phyloP scores from a whole-genome alignment of 1,140 invertebrate genomes.

The Calephelis virginiensis region DNA sequence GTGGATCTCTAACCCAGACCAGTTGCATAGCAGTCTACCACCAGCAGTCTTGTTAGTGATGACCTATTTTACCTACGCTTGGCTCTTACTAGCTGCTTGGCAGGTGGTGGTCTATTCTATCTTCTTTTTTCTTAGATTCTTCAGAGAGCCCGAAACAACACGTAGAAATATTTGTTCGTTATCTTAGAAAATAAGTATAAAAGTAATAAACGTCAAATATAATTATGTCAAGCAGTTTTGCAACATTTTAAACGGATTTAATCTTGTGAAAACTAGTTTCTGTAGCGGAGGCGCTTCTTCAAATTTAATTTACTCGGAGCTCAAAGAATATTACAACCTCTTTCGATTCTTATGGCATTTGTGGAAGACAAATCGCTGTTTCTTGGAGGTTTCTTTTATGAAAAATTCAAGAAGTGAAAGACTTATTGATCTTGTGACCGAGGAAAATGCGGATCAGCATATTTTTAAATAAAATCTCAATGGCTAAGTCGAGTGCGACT shows the following conservation, averaged over 20 bases:
- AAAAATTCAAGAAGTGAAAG: conserved; percentile 6
- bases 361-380: conserved; percentile 5
- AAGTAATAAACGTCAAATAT: conserved; percentile 6
- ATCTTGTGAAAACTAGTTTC: conserved; percentile 16
- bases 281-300: conserved; percentile 28
- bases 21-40: no score
- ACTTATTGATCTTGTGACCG: conserved; percentile 9
- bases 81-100: no score
- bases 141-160: no score
- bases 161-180: no score
- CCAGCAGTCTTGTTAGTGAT: no score
- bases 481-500: not conserved
- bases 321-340: conserved; percentile 19
- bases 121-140: no score
- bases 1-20: no score
- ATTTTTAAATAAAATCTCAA: conserved; percentile 12
- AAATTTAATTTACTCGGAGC: conserved; percentile 40
- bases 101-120: no score
- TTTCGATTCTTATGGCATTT: conserved; percentile 20
- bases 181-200: not conserved
- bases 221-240: conserved; percentile 9
- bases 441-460: conserved; percentile 3
- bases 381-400: conserved; percentile 4
- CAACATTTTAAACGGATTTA: conserved; percentile 11
- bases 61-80: no score